Evolutionary conservation across 2,113 vertebrate genomes (phyloP), one percentile per base, ranked within the genome.

Genomic region (Ictalurus furcatus): DNA sequence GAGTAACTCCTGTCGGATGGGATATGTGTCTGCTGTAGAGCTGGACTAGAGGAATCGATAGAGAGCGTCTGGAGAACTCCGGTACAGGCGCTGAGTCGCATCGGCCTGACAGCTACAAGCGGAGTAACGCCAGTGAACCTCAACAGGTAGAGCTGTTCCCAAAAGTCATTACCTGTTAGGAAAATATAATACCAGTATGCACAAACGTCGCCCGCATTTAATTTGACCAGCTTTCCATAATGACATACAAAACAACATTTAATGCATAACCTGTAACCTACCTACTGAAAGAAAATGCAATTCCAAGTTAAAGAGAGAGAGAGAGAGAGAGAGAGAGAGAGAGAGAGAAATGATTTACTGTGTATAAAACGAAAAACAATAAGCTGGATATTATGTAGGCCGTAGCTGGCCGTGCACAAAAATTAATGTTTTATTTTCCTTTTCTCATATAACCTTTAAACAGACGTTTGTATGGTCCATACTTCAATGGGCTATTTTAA

Each of bases 1-100:
- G 96, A 97, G 94, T 95, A 94, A 93, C 94, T 89, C 85, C 96
- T 95, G 96, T 97, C 96, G 94, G 94, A 94, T 95, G 92, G 92
- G 91, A 96, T 97, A 94, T 93, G 90, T 93, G 92, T 97, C 96
- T 95, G 90, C 90, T 73, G 83, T 93, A 94, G 93, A 87, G 90
- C 94, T 94, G 92, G 92, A 90, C 92, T 87, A 90, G 76, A 59
- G 83, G 85, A 93, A 96, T 97, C 96, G 95, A 96, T 96, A 96
- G 89, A 91, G 92, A 93, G 94, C 85, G 92, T 94, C 94, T 95
- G 94, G 92, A 91, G 91, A 92, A 90, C 90, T 40, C 86, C 44
- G 86, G 30, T 88, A 76, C 88, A 92, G 81, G 80, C 69, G 73
- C 85, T 81, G 87, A 89, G 90, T 63, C 79, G 86, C 87, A 85